Evolutionary conservation across 2,888 invertebrate species (phyloP).

Genomic region (Apodemia hepburni): DNA sequence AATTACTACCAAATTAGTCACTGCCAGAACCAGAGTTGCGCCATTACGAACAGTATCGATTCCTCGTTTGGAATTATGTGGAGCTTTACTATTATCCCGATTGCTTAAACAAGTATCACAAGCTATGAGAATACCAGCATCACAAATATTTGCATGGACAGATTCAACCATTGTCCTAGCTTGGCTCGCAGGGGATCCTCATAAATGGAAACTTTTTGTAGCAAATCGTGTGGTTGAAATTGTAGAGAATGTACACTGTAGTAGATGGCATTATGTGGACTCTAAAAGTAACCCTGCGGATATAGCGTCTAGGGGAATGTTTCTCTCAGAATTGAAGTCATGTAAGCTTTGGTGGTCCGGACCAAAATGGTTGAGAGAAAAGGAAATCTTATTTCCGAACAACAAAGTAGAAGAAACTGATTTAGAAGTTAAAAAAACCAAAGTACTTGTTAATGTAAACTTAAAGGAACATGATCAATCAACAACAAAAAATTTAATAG

Average conservation of each 20-base stretch:
- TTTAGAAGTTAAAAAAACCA: neutral
- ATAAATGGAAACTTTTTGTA: slow-evolving; percentile 34
- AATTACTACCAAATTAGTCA: slow-evolving; percentile 20
- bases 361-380: slow-evolving; percentile 30
- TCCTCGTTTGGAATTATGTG: slow-evolving; percentile 31
- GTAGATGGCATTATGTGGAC: slow-evolving; percentile 30
- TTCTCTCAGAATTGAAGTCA: slow-evolving; percentile 23
- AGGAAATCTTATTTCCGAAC: slow-evolving; percentile 14
- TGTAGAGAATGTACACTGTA: slow-evolving; percentile 20
- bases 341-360: slow-evolving; percentile 31
- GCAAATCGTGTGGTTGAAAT: slow-evolving; percentile 31
- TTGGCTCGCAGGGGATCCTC: slow-evolving; percentile 32
- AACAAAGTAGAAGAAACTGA: neutral
- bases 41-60: slow-evolving; percentile 26
- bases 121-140: slow-evolving; percentile 24
- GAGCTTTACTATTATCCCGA: slow-evolving; percentile 30
- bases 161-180: slow-evolving; percentile 23
- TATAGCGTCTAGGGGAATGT: slow-evolving; percentile 30
- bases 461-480: neutral
- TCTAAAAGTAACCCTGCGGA: slow-evolving; percentile 33
- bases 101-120: slow-evolving; percentile 27
- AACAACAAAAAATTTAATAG: too few species aligned
- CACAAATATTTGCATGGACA: slow-evolving; percentile 25
- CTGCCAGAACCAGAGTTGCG: slow-evolving; percentile 28
- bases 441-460: slow-evolving; percentile 17